phyloP scores from a whole-genome alignment of 53 echinoderm and acorn worm species.

The Astropecten irregularis region DNA sequence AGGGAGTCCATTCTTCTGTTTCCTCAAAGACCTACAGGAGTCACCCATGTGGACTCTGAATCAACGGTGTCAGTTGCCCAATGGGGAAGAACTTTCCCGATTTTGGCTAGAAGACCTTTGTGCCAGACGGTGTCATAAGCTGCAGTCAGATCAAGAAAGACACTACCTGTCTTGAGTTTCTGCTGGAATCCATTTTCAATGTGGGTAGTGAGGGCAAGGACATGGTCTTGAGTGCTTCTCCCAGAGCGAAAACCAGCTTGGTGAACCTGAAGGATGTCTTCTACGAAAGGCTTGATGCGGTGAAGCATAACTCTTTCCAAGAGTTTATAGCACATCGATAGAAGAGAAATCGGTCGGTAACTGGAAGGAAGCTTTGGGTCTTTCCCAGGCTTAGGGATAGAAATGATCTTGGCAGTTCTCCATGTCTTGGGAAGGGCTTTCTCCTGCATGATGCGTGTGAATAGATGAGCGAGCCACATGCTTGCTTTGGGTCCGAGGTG shows the following conservation, averaged over 20 bases:
- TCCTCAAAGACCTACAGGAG: background rate
- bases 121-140: conserved; percentile 2
- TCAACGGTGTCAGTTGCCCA: background rate
- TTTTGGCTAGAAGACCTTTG: background rate
- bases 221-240: conserved; percentile 10
- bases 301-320: conserved; percentile 10
- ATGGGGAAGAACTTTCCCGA: background rate
- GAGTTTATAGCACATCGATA: conserved; percentile 1
- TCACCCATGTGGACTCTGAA: background rate
- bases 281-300: conserved; percentile 2
- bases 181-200: background rate
- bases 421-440: conserved; percentile 4
- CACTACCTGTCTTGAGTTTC: background rate
- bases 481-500: conserved; percentile 10
- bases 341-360: conserved; percentile 6
- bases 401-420: background rate
- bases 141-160: background rate
- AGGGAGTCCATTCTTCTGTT: background rate
- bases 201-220: background rate
- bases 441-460: background rate
- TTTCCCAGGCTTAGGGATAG: conserved; percentile 18
- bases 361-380: conserved; percentile 10
- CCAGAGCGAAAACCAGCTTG: background rate
- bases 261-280: background rate
- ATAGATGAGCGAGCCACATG: conserved; percentile 4